Conservation (phyloP, 2,888 invertebrate genomes). For the Coleophora deauratella region DNA sequence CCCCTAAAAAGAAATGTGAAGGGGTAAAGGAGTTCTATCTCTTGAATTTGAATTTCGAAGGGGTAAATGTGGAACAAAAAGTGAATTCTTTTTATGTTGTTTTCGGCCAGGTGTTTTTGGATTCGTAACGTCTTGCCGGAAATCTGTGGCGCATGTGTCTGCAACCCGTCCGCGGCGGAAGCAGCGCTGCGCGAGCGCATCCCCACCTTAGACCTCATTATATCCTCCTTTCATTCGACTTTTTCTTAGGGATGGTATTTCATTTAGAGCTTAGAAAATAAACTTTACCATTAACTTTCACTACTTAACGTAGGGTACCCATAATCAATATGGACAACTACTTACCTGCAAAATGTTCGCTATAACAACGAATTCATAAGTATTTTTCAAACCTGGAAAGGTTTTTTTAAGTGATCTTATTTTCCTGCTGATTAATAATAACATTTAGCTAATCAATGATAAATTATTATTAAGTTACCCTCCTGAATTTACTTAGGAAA, state of each 20-base stretch:
- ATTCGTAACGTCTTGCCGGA: constrained; percentile 43
- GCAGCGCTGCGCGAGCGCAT: constrained; percentile 43
- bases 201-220: constrained; percentile 32
- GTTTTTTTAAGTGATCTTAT: too few species aligned
- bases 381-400: too few species aligned
- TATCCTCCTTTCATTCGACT: constrained; percentile 20
- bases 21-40: constrained; percentile 54
- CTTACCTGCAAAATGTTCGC: too few species aligned
- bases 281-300: too few species aligned
- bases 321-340: too few species aligned
- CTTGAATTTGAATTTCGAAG: constrained; percentile 41
- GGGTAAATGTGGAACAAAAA: constrained; percentile 54
- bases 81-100: constrained; percentile 45
- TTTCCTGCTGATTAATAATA: too few species aligned
- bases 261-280: too few species aligned
- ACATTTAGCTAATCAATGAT: too few species aligned
- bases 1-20: constrained; percentile 40
- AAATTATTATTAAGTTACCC: too few species aligned
- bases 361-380: too few species aligned
- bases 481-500: too few species aligned
- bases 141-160: constrained; percentile 67
- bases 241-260: background rate
- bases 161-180: constrained; percentile 62
- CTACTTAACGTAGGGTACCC: too few species aligned
- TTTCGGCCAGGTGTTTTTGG: constrained; percentile 52